Base-by-base conservation (phyloP, 2,888 invertebrate species). In the Watsonalla cultraria region DNA sequence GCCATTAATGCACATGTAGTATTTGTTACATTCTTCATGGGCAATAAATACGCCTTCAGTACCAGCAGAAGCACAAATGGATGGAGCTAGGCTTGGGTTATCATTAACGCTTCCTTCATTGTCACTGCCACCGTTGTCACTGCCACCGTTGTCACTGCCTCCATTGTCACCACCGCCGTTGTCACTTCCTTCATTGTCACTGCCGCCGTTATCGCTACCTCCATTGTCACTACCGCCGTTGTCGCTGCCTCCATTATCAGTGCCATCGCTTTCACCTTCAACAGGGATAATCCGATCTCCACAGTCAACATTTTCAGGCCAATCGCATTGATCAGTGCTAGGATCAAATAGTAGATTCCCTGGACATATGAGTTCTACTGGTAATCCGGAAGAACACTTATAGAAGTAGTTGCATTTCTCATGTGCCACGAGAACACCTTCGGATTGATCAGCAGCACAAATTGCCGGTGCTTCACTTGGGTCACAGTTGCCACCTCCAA, bases 21-120 rank as follows among this genome's bases (percentile, higher is more conserved):
- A 81, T 54, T 77, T 67, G 51, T 70, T 66, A 53, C 81, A 81
- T 50, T 68, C 62, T 53, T 75, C 69, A 47, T 81, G 79, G 15
- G 79, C 76, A 13, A 81, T 62, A 14, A 75, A 53, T n/a, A 66
- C 61, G 14, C 75, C 74, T 37, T 76, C 61, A 7, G 76, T 70
- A 4, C 56, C 64, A 11, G 57, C 51, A 8, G 45, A 59, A 0
- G 66, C 61, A 47, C 78, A 78, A 35, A 71, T 58, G 14, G 54
- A 52, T 7, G 64, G 55, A 6, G 72, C 74, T 50, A 69, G 59
- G 9, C 57, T 55, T 0, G 71, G 64, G 15, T 62, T 52, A 37
- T 59, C 59, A 14, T 63, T 52, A 33, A 35, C 35, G 7, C 9
- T 13, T 6, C 47, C 35, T n/a, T 9, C 47, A 13, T 6, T 35